Evolutionary conservation across 1,140 invertebrate genomes (phyloP).

Genomic region (Lucilia cuprina): DNA sequence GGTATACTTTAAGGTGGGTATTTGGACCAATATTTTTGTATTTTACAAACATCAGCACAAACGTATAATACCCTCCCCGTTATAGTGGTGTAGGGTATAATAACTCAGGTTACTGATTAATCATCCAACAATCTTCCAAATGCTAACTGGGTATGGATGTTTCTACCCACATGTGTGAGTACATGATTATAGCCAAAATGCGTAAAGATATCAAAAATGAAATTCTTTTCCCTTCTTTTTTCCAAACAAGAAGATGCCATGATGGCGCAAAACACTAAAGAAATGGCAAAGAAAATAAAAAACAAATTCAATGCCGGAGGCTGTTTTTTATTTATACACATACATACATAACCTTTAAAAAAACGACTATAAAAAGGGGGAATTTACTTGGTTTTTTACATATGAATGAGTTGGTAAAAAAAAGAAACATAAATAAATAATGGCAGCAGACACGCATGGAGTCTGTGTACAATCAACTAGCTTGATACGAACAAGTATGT

Average conservation of each 20-base stretch:
- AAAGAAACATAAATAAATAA: slow-evolving; percentile 9
- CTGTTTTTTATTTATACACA: slow-evolving; percentile 13
- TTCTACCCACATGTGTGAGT: not conserved
- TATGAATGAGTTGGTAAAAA: slow-evolving; percentile 13
- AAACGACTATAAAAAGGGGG: not conserved
- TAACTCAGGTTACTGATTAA: too few species aligned
- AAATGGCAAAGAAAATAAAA: not conserved
- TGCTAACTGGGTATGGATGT: not conserved
- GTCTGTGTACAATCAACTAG: not conserved
- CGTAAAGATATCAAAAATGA: slow-evolving; percentile 1
- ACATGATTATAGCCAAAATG: not conserved
- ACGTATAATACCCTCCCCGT: too few species aligned
- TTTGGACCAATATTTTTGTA: too few species aligned
- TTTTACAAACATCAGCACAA: too few species aligned
- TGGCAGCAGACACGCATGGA: slow-evolving; percentile 4
- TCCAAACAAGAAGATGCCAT: slow-evolving; percentile 12
- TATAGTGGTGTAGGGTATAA: too few species aligned
- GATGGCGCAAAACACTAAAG: not conserved
- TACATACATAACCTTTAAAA: not conserved
- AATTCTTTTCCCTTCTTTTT: not conserved
- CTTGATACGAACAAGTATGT: not conserved
- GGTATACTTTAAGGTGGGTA: too few species aligned
- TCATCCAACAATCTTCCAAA: too few species aligned
- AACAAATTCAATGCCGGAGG: not conserved
- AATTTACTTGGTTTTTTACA: not conserved